Conservation (phyloP, 2,888 invertebrate species). For the Gonocerus acuteangulatus region DNA sequence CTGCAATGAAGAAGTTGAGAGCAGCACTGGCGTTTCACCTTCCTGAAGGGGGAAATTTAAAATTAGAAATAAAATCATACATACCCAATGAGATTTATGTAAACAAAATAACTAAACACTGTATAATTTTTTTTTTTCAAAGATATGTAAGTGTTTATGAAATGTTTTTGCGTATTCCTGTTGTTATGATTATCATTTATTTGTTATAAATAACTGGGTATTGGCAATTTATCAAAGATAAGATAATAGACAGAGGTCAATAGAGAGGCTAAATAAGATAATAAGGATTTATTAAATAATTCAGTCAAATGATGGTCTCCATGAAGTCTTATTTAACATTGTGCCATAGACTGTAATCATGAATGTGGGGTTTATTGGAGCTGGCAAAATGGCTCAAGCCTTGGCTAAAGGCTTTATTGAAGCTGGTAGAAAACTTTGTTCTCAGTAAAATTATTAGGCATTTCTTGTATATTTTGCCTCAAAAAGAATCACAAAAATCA, state of each 20-base stretch:
- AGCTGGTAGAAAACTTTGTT: conserved; percentile 56
- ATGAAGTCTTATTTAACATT: neutral
- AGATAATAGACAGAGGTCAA: conserved; percentile 18
- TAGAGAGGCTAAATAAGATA: conserved; percentile 1
- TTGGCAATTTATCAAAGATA: conserved; percentile 13
- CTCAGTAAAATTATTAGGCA: neutral
- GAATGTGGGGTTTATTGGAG: conserved; percentile 85
- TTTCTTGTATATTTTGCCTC: too few relatives aligned
- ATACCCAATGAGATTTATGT: too few relatives aligned
- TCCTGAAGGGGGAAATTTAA: too few relatives aligned
- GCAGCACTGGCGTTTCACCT: too few relatives aligned
- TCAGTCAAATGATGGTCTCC: neutral
- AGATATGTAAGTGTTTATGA: too few relatives aligned
- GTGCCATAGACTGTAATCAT: conserved; percentile 43
- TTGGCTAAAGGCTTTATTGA: conserved; percentile 82
- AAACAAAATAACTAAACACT: too few relatives aligned
- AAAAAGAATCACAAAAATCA: too few relatives aligned
- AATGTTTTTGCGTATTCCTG: too few relatives aligned
- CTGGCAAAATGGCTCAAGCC: conserved; percentile 86
- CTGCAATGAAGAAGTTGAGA: too few relatives aligned
- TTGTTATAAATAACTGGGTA: neutral
- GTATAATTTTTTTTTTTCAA: too few relatives aligned
- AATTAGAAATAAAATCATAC: too few relatives aligned
- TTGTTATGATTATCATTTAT: too few relatives aligned
- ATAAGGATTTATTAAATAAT: neutral